Conservation (phyloP, 2,797 vertebrate species). For the Enteromius mattozi region DNA sequence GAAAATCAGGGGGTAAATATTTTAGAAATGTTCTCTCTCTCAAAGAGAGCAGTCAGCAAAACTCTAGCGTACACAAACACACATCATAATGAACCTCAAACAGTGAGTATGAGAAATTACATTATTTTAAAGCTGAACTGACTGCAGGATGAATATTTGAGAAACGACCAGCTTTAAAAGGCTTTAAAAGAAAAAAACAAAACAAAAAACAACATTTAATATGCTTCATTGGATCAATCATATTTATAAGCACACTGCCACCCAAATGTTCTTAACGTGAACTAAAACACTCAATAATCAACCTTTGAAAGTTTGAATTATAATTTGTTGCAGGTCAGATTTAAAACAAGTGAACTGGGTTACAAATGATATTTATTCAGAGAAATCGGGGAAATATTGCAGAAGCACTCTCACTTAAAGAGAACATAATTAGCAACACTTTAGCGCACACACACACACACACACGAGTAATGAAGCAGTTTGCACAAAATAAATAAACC, state of each 20-base stretch:
- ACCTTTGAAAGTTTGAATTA: neutral
- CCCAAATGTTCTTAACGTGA: neutral
- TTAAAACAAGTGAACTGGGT: neutral
- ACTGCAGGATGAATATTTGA: neutral
- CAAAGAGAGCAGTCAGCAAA: neutral
- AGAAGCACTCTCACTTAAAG: neutral
- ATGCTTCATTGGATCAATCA: neutral
- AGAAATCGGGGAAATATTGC: neutral
- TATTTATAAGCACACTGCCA: neutral
- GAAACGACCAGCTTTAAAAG: no score
- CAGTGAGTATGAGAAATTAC: neutral
- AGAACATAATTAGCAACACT: neutral
- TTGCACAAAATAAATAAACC: slow-evolving; percentile 11
- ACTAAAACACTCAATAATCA: slow-evolving; percentile 1
- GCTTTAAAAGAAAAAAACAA: neutral
- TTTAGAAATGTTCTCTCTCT: neutral
- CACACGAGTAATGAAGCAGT: neutral
- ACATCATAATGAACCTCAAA: neutral
- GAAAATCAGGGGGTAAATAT: neutral
- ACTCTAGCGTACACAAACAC: neutral
- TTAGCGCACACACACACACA: neutral
- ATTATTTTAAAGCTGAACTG: neutral
- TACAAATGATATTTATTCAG: neutral
- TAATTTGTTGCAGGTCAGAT: neutral
- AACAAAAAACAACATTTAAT: neutral